Conservation (phyloP, 2,888 invertebrate genomes). For the Caenorhabditis afra region DNA sequence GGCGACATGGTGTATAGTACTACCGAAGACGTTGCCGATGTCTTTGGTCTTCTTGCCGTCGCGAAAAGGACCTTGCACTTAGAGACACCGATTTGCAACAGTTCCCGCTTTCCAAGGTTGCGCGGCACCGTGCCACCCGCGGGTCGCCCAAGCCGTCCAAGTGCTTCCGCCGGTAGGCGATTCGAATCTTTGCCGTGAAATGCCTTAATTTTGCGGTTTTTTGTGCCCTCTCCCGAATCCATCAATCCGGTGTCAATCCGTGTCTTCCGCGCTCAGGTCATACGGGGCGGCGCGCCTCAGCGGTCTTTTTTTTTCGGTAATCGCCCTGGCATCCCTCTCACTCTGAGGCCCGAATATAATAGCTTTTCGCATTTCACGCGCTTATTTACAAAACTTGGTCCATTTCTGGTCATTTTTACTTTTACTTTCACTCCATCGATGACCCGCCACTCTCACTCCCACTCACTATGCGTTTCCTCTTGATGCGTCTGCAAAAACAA, state of each 20-base stretch:
- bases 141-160: slow-evolving; percentile 16
- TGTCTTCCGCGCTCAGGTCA: slow-evolving; percentile 58
- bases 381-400: slow-evolving; percentile 51
- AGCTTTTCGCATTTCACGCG: slow-evolving; percentile 38
- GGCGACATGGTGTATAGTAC: slow-evolving; percentile 11
- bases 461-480: neutral
- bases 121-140: slow-evolving; percentile 34
- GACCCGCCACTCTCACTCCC: slow-evolving; percentile 17
- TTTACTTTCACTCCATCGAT: slow-evolving; percentile 47
- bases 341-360: slow-evolving; percentile 36
- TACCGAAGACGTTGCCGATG: slow-evolving; percentile 8
- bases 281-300: slow-evolving; percentile 34
- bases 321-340: slow-evolving; percentile 50
- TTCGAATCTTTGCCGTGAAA: slow-evolving; percentile 31
- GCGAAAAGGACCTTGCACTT: slow-evolving; percentile 49
- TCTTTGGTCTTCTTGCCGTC: neutral
- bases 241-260: slow-evolving; percentile 58
- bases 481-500: slow-evolving; percentile 29
- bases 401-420: slow-evolving; percentile 55
- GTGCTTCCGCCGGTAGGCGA: slow-evolving; percentile 42
- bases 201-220: slow-evolving; percentile 57
- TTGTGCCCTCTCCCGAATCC: slow-evolving; percentile 47
- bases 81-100: slow-evolving; percentile 48
- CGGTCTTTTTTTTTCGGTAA: slow-evolving; percentile 54
- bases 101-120: slow-evolving; percentile 42